phyloP scores from a whole-genome alignment of 2,888 invertebrate genomes.

The Smittia sp. region DNA sequence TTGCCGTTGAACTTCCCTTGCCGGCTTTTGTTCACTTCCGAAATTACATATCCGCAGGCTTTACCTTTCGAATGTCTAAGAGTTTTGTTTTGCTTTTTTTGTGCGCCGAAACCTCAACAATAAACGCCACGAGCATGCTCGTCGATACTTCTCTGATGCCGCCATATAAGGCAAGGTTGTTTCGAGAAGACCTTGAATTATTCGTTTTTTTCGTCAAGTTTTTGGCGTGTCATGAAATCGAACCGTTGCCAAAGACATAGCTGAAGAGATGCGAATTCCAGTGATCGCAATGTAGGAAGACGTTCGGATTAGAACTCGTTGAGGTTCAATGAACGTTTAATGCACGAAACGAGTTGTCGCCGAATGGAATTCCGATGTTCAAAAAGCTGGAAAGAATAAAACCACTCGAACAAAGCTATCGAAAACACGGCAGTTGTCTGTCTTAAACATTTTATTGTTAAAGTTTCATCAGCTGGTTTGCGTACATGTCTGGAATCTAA shows the following conservation, averaged over 20 bases:
- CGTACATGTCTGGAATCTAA: constrained; percentile 9
- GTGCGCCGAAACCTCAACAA: constrained; percentile 5
- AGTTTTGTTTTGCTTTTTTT: constrained; percentile 13
- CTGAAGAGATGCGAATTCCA: not conserved
- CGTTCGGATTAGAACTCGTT: not conserved
- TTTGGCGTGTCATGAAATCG: not conserved
- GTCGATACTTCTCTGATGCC: not conserved
- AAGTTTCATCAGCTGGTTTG: constrained; percentile 1
- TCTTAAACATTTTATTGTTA: constrained; percentile 19
- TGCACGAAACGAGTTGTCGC: not conserved
- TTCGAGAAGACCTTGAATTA: constrained; percentile 30
- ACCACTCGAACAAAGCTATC: not conserved
- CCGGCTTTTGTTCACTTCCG: constrained; percentile 24
- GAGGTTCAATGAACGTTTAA: not conserved
- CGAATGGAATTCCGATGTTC: not conserved
- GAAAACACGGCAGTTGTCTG: not conserved
- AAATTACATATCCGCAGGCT: constrained; percentile 4
- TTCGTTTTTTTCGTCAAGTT: not conserved
- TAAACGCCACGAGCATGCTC: constrained; percentile 16
- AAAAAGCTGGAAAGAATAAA: not conserved
- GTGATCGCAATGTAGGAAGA: not conserved
- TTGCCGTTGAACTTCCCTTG: not conserved
- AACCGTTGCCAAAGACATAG: not conserved
- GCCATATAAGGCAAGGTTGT: constrained; percentile 41
- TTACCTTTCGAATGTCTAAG: not conserved